These are phyloP conservation scores for pig (Sus scrofa) DNA, from an alignment of 2,113 vertebrate species.

Conservation along the genomic window T2T-Sscrofa CM000827.6:68314501-68315000, in stretches of 20 bases:
- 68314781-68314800: not conserved
- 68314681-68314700: not conserved
- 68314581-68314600: not conserved
- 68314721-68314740: not conserved
- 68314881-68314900: not conserved
- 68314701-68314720: not conserved
- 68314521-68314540: not conserved
- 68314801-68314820: not conserved
- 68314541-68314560: not conserved
- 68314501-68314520: not conserved
- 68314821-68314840: not conserved
- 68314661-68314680: not conserved
- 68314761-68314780: accelerated
- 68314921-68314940: not conserved
- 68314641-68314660: not conserved
- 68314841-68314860: not conserved
- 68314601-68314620: not conserved
- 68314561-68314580: not conserved
- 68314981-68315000: not conserved
- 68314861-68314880: not conserved
- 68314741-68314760: not conserved
- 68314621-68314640: not conserved
- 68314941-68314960: not conserved
- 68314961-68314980: not conserved
- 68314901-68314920: not conserved